A percentile compares a stretch with the other conserved stretches of the same genome.
phyloP scores from a whole-genome alignment of 2,797 vertebrate genomes.

The Tragelaphus eurycerus region DNA sequence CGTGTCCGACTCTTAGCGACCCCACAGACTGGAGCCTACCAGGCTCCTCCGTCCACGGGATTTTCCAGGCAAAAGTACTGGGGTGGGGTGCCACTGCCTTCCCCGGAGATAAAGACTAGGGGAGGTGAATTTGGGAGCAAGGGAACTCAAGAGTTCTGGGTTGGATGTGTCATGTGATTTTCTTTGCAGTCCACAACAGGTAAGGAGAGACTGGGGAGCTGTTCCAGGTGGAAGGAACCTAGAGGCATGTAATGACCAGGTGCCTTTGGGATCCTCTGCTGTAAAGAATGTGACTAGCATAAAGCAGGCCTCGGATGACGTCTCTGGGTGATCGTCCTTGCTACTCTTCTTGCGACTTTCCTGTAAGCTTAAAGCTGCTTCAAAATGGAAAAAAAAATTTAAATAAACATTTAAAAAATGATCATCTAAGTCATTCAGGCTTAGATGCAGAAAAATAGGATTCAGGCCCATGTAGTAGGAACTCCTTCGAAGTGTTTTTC shows the following conservation, averaged over 20 bases:
- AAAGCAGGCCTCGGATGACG: neutral
- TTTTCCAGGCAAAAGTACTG: too few relatives aligned
- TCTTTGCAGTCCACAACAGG: neutral
- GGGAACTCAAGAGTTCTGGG: neutral
- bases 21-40: too few relatives aligned
- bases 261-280: too few relatives aligned
- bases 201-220: neutral
- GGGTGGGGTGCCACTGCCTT: too few relatives aligned
- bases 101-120: neutral
- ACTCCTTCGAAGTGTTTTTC: neutral
- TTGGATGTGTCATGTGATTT: neutral
- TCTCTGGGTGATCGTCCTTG: neutral
- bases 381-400: neutral
- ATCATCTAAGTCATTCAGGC: neutral
- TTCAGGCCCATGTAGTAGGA: neutral
- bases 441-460: neutral
- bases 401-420: neutral
- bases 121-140: neutral
- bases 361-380: neutral
- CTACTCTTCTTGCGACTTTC: neutral
- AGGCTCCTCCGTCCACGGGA: too few relatives aligned
- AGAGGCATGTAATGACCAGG: fast-evolving
- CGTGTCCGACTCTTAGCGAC: too few relatives aligned
- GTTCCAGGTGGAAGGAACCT: neutral
- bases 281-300: neutral